Evolutionary conservation across 2,888 invertebrate genomes (phyloP).

Genomic region (Drosophila testacea): DNA sequence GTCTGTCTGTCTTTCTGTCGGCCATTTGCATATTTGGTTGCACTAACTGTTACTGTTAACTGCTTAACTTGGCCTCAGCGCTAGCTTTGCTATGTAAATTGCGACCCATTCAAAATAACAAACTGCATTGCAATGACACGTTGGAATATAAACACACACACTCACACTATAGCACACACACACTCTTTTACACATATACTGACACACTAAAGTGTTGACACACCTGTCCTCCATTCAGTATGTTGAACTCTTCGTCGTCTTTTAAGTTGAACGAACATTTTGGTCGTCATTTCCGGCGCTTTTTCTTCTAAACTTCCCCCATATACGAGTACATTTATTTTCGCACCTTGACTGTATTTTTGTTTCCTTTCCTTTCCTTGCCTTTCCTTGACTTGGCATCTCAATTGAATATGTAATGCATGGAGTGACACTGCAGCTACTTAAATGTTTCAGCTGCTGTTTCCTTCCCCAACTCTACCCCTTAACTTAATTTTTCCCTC

Average conservation of each 20-base stretch:
- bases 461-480: not conserved
- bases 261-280: constrained; percentile 38
- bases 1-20: constrained; percentile 3
- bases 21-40: constrained; percentile 66
- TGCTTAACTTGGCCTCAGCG: constrained; percentile 35
- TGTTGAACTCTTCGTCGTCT: constrained; percentile 42
- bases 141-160: constrained; percentile 7
- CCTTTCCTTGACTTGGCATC: constrained; percentile 26
- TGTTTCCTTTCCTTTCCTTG: not conserved
- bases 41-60: constrained; percentile 44
- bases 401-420: constrained; percentile 63
- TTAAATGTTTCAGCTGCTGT: constrained; percentile 41
- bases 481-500: not conserved
- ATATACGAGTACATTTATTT: not conserved
- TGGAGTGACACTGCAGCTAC: constrained; percentile 37
- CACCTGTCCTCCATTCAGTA: constrained; percentile 37
- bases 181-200: not conserved
- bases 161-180: not conserved
- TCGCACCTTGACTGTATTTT: not conserved
- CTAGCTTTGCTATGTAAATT: constrained; percentile 63
- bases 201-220: not conserved
- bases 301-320: constrained; percentile 5
- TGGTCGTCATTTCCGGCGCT: constrained; percentile 52
- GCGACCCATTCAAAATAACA: constrained; percentile 52
- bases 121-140: constrained; percentile 56